Percentiles rank a stretch among this genome's conserved stretches.
Evolutionary conservation across 2,113 vertebrate genomes (phyloP).

Genomic region (Cyprinodon brontotheroides): DNA sequence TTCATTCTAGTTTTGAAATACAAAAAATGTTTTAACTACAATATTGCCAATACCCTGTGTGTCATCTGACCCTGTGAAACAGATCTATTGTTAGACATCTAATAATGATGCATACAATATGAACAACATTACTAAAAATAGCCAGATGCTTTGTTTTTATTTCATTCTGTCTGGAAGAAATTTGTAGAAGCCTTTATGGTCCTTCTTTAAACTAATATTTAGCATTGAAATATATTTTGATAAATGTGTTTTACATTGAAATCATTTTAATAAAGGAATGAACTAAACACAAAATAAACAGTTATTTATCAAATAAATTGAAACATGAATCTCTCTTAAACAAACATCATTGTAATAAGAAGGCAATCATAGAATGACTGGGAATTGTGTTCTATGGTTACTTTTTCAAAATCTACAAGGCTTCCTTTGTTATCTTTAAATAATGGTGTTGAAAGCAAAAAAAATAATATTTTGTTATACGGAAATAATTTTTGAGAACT

Average conservation of each 20-base stretch:
- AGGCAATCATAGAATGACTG: neutral
- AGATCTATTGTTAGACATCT: neutral
- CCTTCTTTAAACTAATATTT: neutral
- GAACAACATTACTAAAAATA: neutral
- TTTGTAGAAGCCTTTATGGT: neutral
- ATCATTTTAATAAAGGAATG: neutral
- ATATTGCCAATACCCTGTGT: neutral
- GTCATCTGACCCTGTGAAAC: neutral
- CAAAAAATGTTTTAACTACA: too few relatives aligned
- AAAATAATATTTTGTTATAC: slow-evolving; percentile 15
- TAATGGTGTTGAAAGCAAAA: slow-evolving; percentile 43
- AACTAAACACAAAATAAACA: neutral
- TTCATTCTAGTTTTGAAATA: too few relatives aligned
- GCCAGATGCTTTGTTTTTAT: neutral
- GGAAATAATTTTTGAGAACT: neutral
- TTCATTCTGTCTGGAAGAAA: neutral
- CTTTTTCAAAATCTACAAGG: slow-evolving; percentile 17
- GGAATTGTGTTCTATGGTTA: slow-evolving; percentile 36
- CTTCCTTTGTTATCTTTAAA: slow-evolving; percentile 44
- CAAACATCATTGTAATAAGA: too few relatives aligned
- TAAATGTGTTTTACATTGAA: neutral
- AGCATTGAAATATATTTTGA: too few relatives aligned
- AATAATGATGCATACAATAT: neutral
- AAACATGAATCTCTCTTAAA: neutral
- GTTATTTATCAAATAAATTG: neutral